These are phyloP conservation scores for Cyprinodon diabolis DNA, from an alignment of 2,797 vertebrate species.

Conservation along the genomic window DNA sequence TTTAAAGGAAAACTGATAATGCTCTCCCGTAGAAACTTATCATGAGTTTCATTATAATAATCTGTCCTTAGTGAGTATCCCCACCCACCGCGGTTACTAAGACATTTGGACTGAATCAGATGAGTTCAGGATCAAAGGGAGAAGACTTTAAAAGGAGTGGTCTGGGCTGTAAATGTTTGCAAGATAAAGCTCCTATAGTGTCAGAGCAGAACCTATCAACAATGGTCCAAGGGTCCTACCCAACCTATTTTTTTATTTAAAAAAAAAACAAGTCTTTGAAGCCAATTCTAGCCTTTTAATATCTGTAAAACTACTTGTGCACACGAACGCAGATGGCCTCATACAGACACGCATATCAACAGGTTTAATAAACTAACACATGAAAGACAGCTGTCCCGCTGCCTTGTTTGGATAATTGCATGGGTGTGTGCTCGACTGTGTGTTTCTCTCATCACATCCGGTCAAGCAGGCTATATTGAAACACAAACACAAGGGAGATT, in stretches of 20 bases:
- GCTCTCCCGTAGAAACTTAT: slow-evolving; percentile 5
- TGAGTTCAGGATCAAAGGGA: slow-evolving; percentile 19
- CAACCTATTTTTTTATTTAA: slow-evolving; percentile 28
- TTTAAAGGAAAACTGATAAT: too few relatives aligned
- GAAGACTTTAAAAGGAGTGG: slow-evolving; percentile 21
- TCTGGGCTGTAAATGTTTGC: slow-evolving; percentile 5
- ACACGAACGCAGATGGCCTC: neutral
- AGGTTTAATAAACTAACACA: slow-evolving; percentile 6
- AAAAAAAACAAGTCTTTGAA: slow-evolving; percentile 32
- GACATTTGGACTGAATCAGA: slow-evolving; percentile 53
- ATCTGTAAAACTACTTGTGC: slow-evolving; percentile 13
- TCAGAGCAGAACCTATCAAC: slow-evolving; percentile 6
- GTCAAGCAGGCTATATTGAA: slow-evolving; percentile 25
- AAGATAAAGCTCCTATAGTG: slow-evolving; percentile 2
- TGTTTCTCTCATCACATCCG: slow-evolving; percentile 12
- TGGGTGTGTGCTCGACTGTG: slow-evolving; percentile 1
- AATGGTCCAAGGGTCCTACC: slow-evolving; percentile 13
- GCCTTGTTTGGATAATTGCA: neutral
- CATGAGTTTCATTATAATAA: slow-evolving; percentile 30
- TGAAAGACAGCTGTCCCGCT: neutral
- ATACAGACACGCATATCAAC: slow-evolving; percentile 10
- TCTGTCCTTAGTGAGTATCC: slow-evolving; percentile 9
- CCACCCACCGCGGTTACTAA: slow-evolving; percentile 27
- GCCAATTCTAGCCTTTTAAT: slow-evolving; percentile 9
- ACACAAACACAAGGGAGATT: slow-evolving; percentile 3